These are phyloP conservation scores for Psettodes erumei DNA, from an alignment of 2,113 vertebrate species.

Conservation along the genomic window DNA sequence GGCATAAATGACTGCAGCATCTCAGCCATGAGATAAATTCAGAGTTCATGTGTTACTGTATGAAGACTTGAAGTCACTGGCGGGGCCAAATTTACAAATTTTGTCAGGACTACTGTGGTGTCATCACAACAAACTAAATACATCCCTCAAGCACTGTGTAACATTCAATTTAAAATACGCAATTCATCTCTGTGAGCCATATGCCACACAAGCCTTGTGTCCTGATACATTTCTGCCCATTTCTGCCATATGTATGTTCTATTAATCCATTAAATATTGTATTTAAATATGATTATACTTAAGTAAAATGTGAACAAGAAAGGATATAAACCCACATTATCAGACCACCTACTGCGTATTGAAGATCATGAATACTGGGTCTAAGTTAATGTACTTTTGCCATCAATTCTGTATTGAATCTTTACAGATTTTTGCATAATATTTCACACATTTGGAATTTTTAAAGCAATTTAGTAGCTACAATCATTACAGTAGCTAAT, in stretches of 20 bases:
- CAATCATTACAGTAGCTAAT: neutral
- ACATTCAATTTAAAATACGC: neutral
- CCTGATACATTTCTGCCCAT: neutral
- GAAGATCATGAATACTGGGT: neutral
- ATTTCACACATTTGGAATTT: neutral
- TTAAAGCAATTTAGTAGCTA: neutral
- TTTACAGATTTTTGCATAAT: neutral
- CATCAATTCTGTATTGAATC: neutral
- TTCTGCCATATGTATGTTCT: conserved; percentile 6
- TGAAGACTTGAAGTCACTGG: too few species aligned
- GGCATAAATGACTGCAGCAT: neutral
- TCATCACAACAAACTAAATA: neutral
- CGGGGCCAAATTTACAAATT: neutral
- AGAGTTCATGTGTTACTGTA: neutral
- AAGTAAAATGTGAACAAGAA: neutral
- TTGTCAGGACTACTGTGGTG: too few species aligned
- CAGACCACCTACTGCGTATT: neutral
- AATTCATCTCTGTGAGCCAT: neutral
- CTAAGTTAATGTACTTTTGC: neutral
- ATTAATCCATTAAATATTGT: neutral
- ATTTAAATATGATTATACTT: conserved; percentile 1
- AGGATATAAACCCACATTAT: neutral
- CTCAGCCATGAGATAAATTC: neutral
- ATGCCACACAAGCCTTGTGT: neutral
- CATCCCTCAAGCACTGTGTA: neutral